Conservation (phyloP, 2,113 vertebrate genomes). For the Prolemur simus region DNA sequence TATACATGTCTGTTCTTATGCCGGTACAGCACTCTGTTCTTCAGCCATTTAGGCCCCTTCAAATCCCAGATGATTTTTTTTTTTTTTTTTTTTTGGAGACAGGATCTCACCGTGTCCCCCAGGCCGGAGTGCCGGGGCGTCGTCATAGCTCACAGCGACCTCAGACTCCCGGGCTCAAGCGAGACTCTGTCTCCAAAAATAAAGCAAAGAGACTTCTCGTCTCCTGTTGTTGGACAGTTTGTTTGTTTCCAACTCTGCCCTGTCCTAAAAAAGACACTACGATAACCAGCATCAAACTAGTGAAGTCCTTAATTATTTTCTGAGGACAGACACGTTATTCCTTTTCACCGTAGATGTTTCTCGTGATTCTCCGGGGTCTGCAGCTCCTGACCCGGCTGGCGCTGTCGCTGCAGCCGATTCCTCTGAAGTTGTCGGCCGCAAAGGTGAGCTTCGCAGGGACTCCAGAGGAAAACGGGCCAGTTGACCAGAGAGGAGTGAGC, state of each 20-base stretch:
- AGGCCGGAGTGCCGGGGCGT: too few species aligned
- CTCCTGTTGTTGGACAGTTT: not conserved
- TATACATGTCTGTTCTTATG: not conserved
- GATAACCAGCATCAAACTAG: not conserved
- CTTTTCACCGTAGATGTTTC: conserved; percentile 87
- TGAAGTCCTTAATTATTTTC: too few species aligned
- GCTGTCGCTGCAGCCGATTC: conserved; percentile 93
- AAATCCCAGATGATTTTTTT: not conserved
- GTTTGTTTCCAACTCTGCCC: not conserved
- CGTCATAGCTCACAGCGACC: too few species aligned
- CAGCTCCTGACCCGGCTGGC: conserved; percentile 92
- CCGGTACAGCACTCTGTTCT: not conserved
- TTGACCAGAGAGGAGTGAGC: not conserved
- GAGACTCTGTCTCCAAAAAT: too few species aligned
- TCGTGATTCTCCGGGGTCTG: conserved; percentile 92
- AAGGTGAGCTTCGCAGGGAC: conserved; percentile 84
- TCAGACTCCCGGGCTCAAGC: too few species aligned
- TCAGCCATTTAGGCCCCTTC: not conserved
- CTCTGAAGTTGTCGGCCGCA: conserved; percentile 86
- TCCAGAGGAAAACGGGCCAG: not conserved
- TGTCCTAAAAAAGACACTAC: not conserved
- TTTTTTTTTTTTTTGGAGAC: too few species aligned
- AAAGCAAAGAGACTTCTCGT: not conserved
- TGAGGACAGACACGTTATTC: fast-evolving
- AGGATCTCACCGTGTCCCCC: too few species aligned